These are phyloP conservation scores for Brotula barbata DNA, from an alignment of 2,797 vertebrate species.

Conservation along the genomic window DNA sequence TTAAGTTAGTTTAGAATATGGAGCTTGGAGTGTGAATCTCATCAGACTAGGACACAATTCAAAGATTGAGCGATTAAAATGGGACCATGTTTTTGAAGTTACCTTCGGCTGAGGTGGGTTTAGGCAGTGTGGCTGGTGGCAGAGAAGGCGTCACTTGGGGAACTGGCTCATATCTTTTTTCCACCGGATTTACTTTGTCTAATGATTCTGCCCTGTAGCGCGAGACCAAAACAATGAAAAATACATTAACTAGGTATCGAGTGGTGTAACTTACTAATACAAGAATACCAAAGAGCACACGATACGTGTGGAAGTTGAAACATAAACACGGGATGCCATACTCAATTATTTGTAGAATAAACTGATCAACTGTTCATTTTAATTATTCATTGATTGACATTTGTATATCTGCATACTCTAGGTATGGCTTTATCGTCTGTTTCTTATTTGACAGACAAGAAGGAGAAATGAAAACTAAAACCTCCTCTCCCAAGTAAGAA, in stretches of 20 bases:
- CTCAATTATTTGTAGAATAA: no score
- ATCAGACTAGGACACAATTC: not conserved
- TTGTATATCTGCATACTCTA: no score
- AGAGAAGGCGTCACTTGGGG: slow-evolving; percentile 83
- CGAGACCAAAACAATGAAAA: slow-evolving; percentile 10
- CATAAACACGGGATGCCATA: no score
- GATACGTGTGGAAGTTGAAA: no score
- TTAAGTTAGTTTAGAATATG: slow-evolving; percentile 25
- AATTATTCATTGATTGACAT: no score
- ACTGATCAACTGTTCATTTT: no score
- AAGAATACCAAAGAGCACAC: not conserved
- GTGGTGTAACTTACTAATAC: not conserved
- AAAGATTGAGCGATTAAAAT: not conserved
- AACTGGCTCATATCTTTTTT: slow-evolving; percentile 87
- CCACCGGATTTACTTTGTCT: slow-evolving; percentile 82
- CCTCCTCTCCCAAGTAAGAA: no score
- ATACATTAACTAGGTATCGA: not conserved
- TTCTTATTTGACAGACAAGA: no score
- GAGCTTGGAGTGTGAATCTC: not conserved
- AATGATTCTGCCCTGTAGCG: slow-evolving; percentile 83
- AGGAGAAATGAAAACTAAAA: no score
- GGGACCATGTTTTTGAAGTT: slow-evolving; percentile 7
- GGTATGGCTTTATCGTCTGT: no score
- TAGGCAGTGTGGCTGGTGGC: slow-evolving; percentile 85
- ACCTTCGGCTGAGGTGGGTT: slow-evolving; percentile 79